Evolutionary conservation across 2,888 invertebrate species (phyloP).

Genomic region (Aplocera efformata): DNA sequence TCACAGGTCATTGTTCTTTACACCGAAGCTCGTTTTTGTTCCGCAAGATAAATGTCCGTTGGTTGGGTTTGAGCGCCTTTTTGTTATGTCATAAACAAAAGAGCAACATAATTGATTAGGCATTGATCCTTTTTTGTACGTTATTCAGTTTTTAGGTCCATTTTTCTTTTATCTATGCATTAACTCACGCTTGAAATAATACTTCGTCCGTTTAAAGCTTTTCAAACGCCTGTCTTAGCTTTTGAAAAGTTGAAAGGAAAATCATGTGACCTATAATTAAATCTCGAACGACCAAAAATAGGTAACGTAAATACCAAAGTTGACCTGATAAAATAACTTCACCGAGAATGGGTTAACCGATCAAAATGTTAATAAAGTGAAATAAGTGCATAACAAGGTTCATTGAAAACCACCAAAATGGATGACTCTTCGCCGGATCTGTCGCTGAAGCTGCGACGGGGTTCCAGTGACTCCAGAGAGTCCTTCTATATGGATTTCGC

Average conservation of each 20-base stretch:
- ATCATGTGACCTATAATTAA: too few relatives aligned
- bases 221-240: too few relatives aligned
- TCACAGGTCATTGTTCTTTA: conserved; percentile 75
- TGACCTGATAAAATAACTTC: too few relatives aligned
- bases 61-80: conserved; percentile 49
- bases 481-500: conserved; percentile 96
- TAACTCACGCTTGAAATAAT: too few relatives aligned
- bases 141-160: too few relatives aligned
- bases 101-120: conserved; percentile 7
- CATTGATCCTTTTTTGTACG: background rate
- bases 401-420: conserved; percentile 48
- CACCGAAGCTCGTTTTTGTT: conserved; percentile 56
- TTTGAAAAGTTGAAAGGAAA: too few relatives aligned
- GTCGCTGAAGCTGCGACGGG: conserved; percentile 90
- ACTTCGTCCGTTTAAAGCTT: too few relatives aligned
- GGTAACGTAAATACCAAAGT: too few relatives aligned
- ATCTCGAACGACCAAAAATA: too few relatives aligned
- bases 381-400: conserved; percentile 2
- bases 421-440: conserved; percentile 92
- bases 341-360: conserved; percentile 20
- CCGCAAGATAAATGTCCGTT: conserved; percentile 62
- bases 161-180: too few relatives aligned
- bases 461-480: conserved; percentile 92
- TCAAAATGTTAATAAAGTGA: conserved; percentile 14
- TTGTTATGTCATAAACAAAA: conserved; percentile 39